Evolutionary conservation across 2,113 vertebrate species (phyloP).

Genomic region (Oenanthe melanoleuca): DNA sequence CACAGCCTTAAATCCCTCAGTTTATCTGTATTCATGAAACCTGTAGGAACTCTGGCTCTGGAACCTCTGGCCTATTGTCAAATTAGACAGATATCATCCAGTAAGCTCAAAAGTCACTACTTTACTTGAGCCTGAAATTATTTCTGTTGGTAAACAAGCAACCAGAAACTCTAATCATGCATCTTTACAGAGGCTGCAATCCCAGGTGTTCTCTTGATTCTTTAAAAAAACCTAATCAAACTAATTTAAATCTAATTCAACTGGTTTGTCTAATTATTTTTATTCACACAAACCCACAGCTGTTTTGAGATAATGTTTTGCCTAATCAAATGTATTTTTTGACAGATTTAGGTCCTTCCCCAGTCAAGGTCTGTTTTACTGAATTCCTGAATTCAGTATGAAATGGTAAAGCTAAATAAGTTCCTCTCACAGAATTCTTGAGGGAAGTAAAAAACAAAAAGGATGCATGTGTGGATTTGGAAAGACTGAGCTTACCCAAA

Average conservation of each 20-base stretch:
- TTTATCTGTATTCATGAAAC: neutral
- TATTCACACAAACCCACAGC: neutral
- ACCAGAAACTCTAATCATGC: neutral
- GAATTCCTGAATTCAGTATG: neutral
- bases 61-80: neutral
- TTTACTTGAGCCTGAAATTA: neutral
- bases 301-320: neutral
- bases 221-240: neutral
- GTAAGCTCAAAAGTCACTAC: neutral
- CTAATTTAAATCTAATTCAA: neutral
- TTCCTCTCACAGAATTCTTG: neutral
- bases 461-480: rapidly evolving
- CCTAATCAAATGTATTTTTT: neutral
- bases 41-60: neutral
- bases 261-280: neutral
- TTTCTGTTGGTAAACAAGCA: neutral
- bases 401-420: neutral
- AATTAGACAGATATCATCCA: neutral
- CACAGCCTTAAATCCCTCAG: neutral
- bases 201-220: neutral
- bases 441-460: neutral
- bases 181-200: neutral
- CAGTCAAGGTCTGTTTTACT: neutral
- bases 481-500: neutral
- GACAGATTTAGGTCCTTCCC: neutral